Conservation (phyloP, 2,113 vertebrate species). For the Nestor notabilis region DNA sequence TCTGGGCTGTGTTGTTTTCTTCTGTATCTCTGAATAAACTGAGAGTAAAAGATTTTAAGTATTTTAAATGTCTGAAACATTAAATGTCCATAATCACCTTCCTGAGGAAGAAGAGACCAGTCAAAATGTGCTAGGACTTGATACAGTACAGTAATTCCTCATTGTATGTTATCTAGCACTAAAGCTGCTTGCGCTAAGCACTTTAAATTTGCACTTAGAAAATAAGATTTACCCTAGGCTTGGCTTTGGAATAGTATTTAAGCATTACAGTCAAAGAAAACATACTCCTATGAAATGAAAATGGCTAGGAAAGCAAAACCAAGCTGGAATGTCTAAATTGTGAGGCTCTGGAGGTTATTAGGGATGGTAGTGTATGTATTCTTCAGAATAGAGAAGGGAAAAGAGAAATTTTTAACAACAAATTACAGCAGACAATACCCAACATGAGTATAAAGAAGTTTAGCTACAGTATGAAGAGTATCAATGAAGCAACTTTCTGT, state of each 20-base stretch:
- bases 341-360: not conserved
- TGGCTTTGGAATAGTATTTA: constrained; percentile 18
- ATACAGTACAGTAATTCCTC: not conserved
- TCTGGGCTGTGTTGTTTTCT: not conserved
- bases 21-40: not conserved
- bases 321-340: not conserved
- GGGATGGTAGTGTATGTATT: not conserved
- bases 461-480: not conserved
- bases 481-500: not conserved
- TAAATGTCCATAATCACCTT: not conserved
- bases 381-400: not conserved
- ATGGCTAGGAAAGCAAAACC: not conserved
- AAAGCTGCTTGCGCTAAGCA: not conserved
- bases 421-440: not conserved
- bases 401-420: not conserved
- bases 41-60: not conserved
- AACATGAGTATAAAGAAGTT: not conserved
- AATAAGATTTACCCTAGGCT: not conserved
- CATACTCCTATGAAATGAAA: not conserved
- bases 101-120: not conserved
- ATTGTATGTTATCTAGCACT: not conserved
- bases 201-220: not conserved
- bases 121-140: not conserved
- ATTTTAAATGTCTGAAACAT: not conserved
- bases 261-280: constrained; percentile 20